These are phyloP conservation scores for Campylorhamphus procurvoides DNA, from an alignment of 2,113 vertebrate genomes.

Conservation along the genomic window DNA sequence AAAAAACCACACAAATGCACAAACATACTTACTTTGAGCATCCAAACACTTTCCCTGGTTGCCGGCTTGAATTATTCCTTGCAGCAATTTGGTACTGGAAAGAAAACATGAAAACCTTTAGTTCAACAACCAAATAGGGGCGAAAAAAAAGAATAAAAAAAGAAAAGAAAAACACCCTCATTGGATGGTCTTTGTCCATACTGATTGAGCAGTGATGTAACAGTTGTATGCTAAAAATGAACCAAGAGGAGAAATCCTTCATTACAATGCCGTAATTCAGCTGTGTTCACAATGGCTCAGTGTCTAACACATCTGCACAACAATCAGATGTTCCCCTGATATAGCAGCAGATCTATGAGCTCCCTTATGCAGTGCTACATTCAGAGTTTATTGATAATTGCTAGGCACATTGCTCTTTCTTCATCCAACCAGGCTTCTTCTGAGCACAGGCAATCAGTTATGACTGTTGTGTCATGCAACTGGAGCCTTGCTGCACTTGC, in stretches of 20 bases:
- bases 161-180: not conserved
- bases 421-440: not conserved
- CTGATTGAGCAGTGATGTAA: not conserved
- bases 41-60: slow-evolving; percentile 73
- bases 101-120: slow-evolving; percentile 39
- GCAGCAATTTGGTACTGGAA: slow-evolving; percentile 67
- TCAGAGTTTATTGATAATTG: slow-evolving; percentile 44
- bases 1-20: not conserved
- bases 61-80: slow-evolving; percentile 64
- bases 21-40: slow-evolving; percentile 75
- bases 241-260: not conserved
- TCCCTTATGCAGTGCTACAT: slow-evolving; percentile 23
- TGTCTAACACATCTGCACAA: slow-evolving; percentile 45
- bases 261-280: slow-evolving; percentile 31
- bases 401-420: not conserved
- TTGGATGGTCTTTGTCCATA: slow-evolving; percentile 21
- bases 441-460: slow-evolving; percentile 1
- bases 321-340: slow-evolving; percentile 19
- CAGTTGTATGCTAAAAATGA: not conserved
- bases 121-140: not conserved
- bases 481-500: slow-evolving; percentile 29
- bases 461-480: slow-evolving; percentile 2
- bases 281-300: not conserved
- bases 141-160: too few species aligned
- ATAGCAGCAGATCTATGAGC: slow-evolving; percentile 21